phyloP scores from a whole-genome alignment of 1,140 invertebrate genomes.

The Helicoverpa armigera region DNA sequence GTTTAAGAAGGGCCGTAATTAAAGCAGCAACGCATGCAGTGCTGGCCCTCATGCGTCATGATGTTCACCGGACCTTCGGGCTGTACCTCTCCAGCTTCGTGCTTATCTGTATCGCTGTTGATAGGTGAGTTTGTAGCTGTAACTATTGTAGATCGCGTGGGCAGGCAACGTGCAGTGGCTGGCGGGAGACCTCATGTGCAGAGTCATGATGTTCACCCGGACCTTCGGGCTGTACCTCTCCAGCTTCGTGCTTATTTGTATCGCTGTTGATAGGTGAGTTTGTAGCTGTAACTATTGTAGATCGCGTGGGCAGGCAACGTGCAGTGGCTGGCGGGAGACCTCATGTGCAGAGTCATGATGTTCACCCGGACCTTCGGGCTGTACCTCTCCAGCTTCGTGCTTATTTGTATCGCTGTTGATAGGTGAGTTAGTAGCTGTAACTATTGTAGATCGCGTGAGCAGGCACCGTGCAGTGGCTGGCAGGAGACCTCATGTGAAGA shows the following conservation, averaged over 20 bases:
- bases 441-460: slow-evolving; percentile 92
- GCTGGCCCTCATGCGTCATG: slow-evolving; percentile 93
- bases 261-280: slow-evolving; percentile 93
- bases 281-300: slow-evolving; percentile 47
- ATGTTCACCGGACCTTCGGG: slow-evolving; percentile 95
- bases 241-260: slow-evolving; percentile 95
- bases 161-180: slow-evolving; percentile 93
- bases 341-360: slow-evolving; percentile 93
- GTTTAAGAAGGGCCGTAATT: no score
- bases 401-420: slow-evolving; percentile 95
- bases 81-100: slow-evolving; percentile 95
- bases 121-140: slow-evolving; percentile 87
- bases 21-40: slow-evolving; percentile 40
- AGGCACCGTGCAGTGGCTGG: slow-evolving; percentile 93
- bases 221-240: slow-evolving; percentile 95
- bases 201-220: slow-evolving; percentile 94
- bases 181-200: slow-evolving; percentile 93
- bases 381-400: slow-evolving; percentile 94
- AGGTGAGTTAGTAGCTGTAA: slow-evolving; percentile 86
- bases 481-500: slow-evolving; percentile 93
- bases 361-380: slow-evolving; percentile 95
- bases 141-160: slow-evolving; percentile 90
- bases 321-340: slow-evolving; percentile 93
- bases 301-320: slow-evolving; percentile 95
- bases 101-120: slow-evolving; percentile 94